Base-by-base conservation (phyloP, 2,888 invertebrate genomes). In the Thumatha senex region DNA sequence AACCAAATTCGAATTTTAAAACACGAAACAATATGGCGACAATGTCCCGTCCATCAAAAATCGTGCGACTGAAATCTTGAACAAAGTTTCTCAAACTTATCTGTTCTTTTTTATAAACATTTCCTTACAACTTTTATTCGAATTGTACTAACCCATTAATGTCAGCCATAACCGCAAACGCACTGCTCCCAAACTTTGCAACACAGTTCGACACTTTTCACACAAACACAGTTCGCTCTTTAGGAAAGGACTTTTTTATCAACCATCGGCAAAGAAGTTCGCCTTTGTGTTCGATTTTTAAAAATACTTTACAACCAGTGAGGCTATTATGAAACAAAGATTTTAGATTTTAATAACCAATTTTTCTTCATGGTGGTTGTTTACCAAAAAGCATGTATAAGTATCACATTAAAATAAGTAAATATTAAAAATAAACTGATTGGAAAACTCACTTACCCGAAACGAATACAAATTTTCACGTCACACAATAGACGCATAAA, bases 91-190 rank as follows among this genome's bases (percentile, higher is more conserved):
- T 31, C 38, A 48, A 43, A 42, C 29, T 40, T 33, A 34, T 40
- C 39, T 40, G 29, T 15, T 13, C 9, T 24, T 39, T 5, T 46
- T 52, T 62, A 50, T 41, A 63, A 54, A 50, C 58, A 41, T 43
- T 51, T 52, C 48, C 50, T 24, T 34, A 2, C 30, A 48, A 46
- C 13, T 44, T 50, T 47, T 15, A 30, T 24, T 10, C 52, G 63
- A 51, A 60, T 56, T 54, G 53, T 33, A 49, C 46, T 51, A 48
- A 56, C 61, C 68, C 68, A 67, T 65, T 65, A 67, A 18, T 31
- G 52, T 44, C 43, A 40, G 48, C 39, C 41, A 42, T 35, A 43
- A 40, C 52, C 52, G 15, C 52, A 53, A 44, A 45, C 45, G 35
- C 48, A 53, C 15, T 45, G 30, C 18, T 33, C 36, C 15, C 11